Conservation (phyloP, 2,888 invertebrate genomes). For the Dendrolimus pini region DNA sequence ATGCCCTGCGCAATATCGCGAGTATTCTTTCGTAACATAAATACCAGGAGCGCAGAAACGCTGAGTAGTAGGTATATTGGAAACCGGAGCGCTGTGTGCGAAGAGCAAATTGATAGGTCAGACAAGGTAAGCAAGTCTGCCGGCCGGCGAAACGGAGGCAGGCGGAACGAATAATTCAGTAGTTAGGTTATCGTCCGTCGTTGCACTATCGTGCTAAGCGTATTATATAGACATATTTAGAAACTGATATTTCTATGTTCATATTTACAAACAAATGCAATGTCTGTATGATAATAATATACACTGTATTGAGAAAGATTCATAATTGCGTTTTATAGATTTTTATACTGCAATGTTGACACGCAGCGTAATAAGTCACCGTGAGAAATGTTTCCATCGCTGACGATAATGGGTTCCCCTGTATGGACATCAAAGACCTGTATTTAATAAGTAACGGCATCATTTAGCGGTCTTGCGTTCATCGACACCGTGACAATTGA, state of each 20-base stretch:
- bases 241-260: too few relatives aligned
- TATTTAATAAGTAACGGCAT: conserved; percentile 4
- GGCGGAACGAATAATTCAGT: conserved; percentile 11
- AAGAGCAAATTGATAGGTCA: conserved; percentile 57
- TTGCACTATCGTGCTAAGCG: too few relatives aligned
- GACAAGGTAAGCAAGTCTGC: conserved; percentile 64
- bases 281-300: too few relatives aligned
- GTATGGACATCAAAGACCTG: conserved; percentile 17
- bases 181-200: background rate
- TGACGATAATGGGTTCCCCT: conserved; percentile 11
- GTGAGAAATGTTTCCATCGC: conserved; percentile 8
- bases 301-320: too few relatives aligned
- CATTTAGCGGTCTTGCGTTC: conserved; percentile 54
- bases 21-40: conserved; percentile 70
- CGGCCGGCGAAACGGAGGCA: conserved; percentile 23
- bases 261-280: too few relatives aligned
- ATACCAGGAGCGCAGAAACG: conserved; percentile 63
- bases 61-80: conserved; percentile 31
- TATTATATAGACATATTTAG: too few relatives aligned
- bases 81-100: conserved; percentile 38
- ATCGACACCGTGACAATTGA: conserved; percentile 61
- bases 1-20: conserved; percentile 40
- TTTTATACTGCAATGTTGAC: too few relatives aligned
- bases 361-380: background rate
- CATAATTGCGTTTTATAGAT: too few relatives aligned